These are phyloP conservation scores for Bergia puertoricense DNA, from an alignment of 92 coral and sea anemone genomes.

Conservation along the genomic window DNA sequence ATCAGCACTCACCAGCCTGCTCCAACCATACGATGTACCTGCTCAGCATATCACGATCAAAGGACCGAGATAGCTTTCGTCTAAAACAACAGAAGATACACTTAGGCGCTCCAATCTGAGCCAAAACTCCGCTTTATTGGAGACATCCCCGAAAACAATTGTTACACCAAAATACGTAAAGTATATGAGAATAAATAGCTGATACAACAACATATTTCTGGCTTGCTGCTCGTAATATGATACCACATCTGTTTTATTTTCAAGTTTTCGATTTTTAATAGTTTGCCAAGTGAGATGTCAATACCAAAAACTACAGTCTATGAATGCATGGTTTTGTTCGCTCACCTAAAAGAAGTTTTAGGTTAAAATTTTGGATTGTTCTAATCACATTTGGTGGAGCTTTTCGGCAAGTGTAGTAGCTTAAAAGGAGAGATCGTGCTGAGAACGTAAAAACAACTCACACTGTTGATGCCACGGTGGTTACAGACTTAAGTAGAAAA, in stretches of 20 bases:
- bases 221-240: constrained; percentile 1
- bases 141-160: not conserved
- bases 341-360: not conserved
- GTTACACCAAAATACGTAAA: not conserved
- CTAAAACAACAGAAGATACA: not conserved
- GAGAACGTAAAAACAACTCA: constrained; percentile 5
- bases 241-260: not conserved
- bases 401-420: constrained; percentile 13
- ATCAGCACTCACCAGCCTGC: not conserved
- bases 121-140: not conserved
- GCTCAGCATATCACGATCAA: constrained; percentile 3
- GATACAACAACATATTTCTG: not conserved
- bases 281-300: not conserved
- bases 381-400: constrained; percentile 1
- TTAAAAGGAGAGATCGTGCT: constrained; percentile 34
- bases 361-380: not conserved
- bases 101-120: not conserved
- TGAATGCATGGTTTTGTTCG: not conserved
- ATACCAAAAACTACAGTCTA: not conserved
- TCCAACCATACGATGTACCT: not conserved
- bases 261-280: not conserved
- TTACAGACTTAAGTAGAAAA: not conserved
- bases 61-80: not conserved
- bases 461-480: not conserved
- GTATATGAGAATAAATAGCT: not conserved